Evolutionary conservation across 2,797 vertebrate species (phyloP), one percentile per base, ranked within the genome.

Genomic region (Serranus cabrilla): DNA sequence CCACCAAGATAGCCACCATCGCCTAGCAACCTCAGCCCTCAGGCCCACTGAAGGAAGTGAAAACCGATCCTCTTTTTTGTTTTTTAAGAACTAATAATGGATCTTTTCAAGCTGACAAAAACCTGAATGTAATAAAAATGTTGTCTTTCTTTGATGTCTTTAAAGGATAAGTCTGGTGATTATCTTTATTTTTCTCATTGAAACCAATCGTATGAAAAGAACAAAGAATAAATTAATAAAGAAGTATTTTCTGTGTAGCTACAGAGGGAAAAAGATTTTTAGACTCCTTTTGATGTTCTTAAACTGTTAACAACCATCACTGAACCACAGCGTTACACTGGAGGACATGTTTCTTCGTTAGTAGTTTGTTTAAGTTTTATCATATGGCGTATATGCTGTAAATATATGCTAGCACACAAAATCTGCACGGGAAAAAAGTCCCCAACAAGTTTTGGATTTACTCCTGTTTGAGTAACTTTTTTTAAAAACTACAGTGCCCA

Each of bases 21-120:
- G 78, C 93, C 89, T 93, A 92, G 94, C 93, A 94, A 93, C 94
- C 85, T 81, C 86, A 82, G 76, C 85, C 93, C 84, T 88, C 76
- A 79, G 88, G 89, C 86, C 78, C 84, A 61, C 56, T 71, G 88
- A 73, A 76, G 89, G 89, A 93, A 89, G 67, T 78, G 92, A 92
- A 93, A 93, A 78, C 68, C 49, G 89, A 93, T 93, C 90, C 81
- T 71, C 84, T 89, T 89, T 71, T n/a, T 8, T 34, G 3, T 34
- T 34, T 34, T 34, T 34, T 7, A 80, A 70, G 71, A 87, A 73
- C 80, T 77, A 85, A 86, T 91, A 85, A 86, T 86, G 80, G 82
- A 83, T 73, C 65, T 88, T 91, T 91, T 83, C 69, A 89, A 82
- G 81, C 43, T 64, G 46, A 78, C 64, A 76, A 72, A 84, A 82